Base-by-base conservation (phyloP, 2,888 invertebrate species). In the Microplitis manilae region DNA sequence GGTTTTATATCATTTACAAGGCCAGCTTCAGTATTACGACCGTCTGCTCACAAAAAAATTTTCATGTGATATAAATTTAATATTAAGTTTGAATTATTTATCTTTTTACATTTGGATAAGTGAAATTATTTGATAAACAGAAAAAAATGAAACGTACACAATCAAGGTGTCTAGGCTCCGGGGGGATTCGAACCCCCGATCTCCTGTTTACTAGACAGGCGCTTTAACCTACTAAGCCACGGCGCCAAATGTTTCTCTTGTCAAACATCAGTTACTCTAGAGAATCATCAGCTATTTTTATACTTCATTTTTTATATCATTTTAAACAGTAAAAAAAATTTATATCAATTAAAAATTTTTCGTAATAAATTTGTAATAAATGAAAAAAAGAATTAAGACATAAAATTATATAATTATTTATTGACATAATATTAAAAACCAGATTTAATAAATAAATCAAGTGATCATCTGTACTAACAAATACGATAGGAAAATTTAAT, bases 171-270 rank as follows among this genome's bases (percentile, higher is more conserved):
- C 2, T 67, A 92, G 92, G 92, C 92, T 91, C 92, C 92, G 92
- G 91, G 90, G 92, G 91, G 92, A 93, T 92, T 93, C 92, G 93
- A 93, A 93, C 93, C 91, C 93, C 90, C 92, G 93, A 93, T 93
- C 93, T 93, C 93, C 93, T 93, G 93, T 93, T 93, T 93, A 93
- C 93, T 93, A 93, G 93, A 93, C 93, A 93, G 92, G 93, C 93
- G 93, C 93, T 93, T 93, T 93, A 93, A 94, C 94, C 94, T 94
- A 94, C 94, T 94, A 94, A 94, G 94, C 94, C 94, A 93, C 92
- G 92, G 91, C 92, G 93, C 94, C 72, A 15, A 30, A 30, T 30
- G 2, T 30, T 30, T 30, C 30, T 4, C 0, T 4, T 4, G 0
- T 0, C 0, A 30, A 30, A 30, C 4, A 30, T 30, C 4, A 4